A percentile compares a stretch with the other conserved stretches of the same genome.
These are phyloP conservation scores for Heterodera schachtii DNA, from an alignment of 1,140 invertebrate genomes.

Conservation along the genomic window DNA sequence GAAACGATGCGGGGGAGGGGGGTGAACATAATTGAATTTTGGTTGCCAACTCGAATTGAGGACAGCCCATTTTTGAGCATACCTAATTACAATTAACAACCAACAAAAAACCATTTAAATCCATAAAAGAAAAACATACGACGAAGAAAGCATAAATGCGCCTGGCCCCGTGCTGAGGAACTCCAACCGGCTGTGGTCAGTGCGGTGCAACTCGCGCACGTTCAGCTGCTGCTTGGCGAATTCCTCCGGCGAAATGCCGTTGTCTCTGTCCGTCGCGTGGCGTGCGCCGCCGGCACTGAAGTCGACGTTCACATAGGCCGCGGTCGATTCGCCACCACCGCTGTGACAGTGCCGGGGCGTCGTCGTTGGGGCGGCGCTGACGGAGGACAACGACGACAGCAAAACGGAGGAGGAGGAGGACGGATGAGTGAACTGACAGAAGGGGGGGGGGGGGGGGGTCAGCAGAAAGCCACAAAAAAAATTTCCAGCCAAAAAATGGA, in stretches of 20 bases:
- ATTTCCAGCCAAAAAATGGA: too few relatives aligned
- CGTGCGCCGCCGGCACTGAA: slow-evolving; percentile 8
- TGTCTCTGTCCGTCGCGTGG: not conserved
- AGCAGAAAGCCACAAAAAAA: too few relatives aligned
- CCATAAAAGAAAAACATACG: not conserved
- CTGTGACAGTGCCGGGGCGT: slow-evolving; percentile 4
- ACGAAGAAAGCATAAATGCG: slow-evolving; percentile 25
- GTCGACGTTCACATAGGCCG: slow-evolving; percentile 56
- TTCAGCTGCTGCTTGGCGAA: slow-evolving; percentile 11
- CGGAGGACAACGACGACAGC: slow-evolving; percentile 3
- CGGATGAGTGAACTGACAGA: not conserved
- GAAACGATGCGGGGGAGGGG: too few relatives aligned
- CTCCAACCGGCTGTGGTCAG: slow-evolving; percentile 32
- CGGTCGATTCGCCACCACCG: slow-evolving; percentile 46
- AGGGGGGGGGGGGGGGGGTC: too few relatives aligned
- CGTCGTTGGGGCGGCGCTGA: not conserved
- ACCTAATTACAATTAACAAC: too few relatives aligned
- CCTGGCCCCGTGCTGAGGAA: slow-evolving; percentile 40
- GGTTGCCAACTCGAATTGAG: too few relatives aligned
- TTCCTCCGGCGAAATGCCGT: not conserved
- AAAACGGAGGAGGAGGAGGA: not conserved
- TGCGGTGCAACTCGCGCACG: slow-evolving; percentile 36
- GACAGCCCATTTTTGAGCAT: too few relatives aligned
- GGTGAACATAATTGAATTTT: too few relatives aligned
- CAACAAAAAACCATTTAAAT: too few relatives aligned